Base-by-base conservation (phyloP, 2,113 vertebrate genomes). In the Mastomys coucha region DNA sequence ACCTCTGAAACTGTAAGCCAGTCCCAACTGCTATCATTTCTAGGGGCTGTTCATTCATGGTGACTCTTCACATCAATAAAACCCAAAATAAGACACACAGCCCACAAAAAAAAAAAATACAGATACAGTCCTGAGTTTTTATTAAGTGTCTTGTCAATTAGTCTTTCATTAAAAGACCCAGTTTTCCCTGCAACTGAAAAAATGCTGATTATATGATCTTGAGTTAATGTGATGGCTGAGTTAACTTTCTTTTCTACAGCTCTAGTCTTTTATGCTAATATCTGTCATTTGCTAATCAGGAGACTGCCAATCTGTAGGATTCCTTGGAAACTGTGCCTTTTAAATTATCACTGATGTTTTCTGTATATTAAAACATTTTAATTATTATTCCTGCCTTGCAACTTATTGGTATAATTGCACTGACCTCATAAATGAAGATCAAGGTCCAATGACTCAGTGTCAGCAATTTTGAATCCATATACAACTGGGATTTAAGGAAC, bases 321-420 rank as follows among this genome's bases (percentile, higher is more conserved):
- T 67, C 16, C 53, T 49, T 24, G 9, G 31, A 78, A 87, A 24
- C 22, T 78, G 17, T 63, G 11, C 24, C 87, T 90, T 39, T 7
- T 88, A 92, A 94, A 58, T 60, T 26, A 85, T 88, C 39, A 65
- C 16, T 22, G 12, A 33, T 65, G n/a, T 70, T 80, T 11, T 36
- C 36, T 95, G 63, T 12, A 88, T 33, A 49, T 86, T 85, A 95
- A 95, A 86, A 80, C 8, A 45, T 81, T 97, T 91, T 51, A 60
- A 94, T 93, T 70, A 88, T 81, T 81, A 65, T 56, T 88, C 22
- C 20, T 88, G 10, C 10, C 42, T 96, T 95, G 16, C 88, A 22
- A 94, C 90, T 90, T 91, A 77, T 70, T 80, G 63, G 49, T 13
- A 42, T 36, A 91, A 81, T 91, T 93, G 16, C 7, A 77, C 85